Evolutionary conservation across 2,888 invertebrate species (phyloP), one percentile per base, ranked within the genome.

Genomic region (Hedya salicella): DNA sequence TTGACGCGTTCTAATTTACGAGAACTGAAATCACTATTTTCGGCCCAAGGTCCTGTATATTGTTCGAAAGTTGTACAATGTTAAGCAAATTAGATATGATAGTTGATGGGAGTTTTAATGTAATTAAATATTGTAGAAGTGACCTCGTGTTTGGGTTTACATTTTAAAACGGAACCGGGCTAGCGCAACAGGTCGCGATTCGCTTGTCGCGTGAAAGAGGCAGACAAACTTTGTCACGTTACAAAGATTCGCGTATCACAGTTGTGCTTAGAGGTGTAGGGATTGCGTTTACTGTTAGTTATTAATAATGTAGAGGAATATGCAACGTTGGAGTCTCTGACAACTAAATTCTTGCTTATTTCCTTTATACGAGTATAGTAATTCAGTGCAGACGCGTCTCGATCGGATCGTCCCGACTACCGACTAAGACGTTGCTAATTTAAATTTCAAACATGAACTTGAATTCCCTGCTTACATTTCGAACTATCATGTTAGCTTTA

Each of bases 21-120:
- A 60, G 53, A 60, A 39, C 59, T 65, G 46, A 53, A 65, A 40
- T 53, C 60, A 48, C 44, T 59, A 52, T 53, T 66, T 53, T 60
- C 17, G 19, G 52, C 39, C 30, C 66, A 66, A 66, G 66, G 66
- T 54, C 60, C 21, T 17, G 5, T 25, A 32, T 40, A 66, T 61
- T 66, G 60, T 66, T 61, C 21, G 54, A 32, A 42, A 48, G 65
- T 65, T 49, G 40, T 44, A 62, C 63, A 60, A 61, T 61, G 42
- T 61, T 61, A 54, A 32, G 53, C 49, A 25, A 60, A 66, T 63
- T 63, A 48, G 40, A 42, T 48, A 59, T 39, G 30, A 40, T 52
- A 32, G 65, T 44, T 59, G 44, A 65, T 65, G 59, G 65, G 65
- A 60, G 52, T 46, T 60, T 60, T 59, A 36, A 53, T 39, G 46